A percentile compares a stretch with the other conserved stretches of the same genome.
Conservation (phyloP, 2,888 invertebrate species). For the Acanthosoma haemorrhoidale region DNA sequence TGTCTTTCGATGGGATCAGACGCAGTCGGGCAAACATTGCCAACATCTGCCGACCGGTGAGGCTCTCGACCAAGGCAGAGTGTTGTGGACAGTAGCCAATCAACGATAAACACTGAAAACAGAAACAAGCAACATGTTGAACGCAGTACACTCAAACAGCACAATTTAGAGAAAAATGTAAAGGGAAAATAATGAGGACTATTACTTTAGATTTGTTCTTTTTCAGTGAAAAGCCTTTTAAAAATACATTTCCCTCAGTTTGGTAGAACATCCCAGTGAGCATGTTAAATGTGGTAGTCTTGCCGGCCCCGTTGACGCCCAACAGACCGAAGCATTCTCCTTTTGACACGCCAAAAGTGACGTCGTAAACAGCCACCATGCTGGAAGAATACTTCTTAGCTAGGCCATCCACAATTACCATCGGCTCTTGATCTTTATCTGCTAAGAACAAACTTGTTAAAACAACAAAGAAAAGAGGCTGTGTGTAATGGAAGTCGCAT, state of each 20-base stretch:
- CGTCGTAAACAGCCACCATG: slow-evolving; percentile 56
- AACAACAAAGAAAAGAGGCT: too few relatives aligned
- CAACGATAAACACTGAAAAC: slow-evolving; percentile 55
- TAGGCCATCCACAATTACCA: slow-evolving; percentile 55
- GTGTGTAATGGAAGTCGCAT: too few relatives aligned
- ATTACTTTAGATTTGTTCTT: slow-evolving; percentile 33
- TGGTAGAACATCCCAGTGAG: slow-evolving; percentile 50
- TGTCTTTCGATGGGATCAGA: slow-evolving; percentile 52
- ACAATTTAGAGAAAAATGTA: not conserved
- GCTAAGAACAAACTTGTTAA: too few relatives aligned
- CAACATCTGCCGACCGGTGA: slow-evolving; percentile 71
- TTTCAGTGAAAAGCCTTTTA: slow-evolving; percentile 44
- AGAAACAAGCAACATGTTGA: too few relatives aligned
- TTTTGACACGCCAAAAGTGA: slow-evolving; percentile 60
- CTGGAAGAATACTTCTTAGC: slow-evolving; percentile 55
- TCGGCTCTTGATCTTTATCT: slow-evolving; percentile 40
- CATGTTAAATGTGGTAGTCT: slow-evolving; percentile 54
- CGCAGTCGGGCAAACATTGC: slow-evolving; percentile 65
- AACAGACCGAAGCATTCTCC: slow-evolving; percentile 49
- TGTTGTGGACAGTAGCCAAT: slow-evolving; percentile 91
- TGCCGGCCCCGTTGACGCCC: slow-evolving; percentile 54
- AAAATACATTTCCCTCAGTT: slow-evolving; percentile 47
- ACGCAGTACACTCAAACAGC: not conserved
- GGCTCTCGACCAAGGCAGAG: slow-evolving; percentile 69
- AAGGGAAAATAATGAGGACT: too few relatives aligned